Evolutionary conservation across 2,888 invertebrate species (phyloP), one percentile per base, ranked within the genome.

Genomic region (Cosmia trapezina): DNA sequence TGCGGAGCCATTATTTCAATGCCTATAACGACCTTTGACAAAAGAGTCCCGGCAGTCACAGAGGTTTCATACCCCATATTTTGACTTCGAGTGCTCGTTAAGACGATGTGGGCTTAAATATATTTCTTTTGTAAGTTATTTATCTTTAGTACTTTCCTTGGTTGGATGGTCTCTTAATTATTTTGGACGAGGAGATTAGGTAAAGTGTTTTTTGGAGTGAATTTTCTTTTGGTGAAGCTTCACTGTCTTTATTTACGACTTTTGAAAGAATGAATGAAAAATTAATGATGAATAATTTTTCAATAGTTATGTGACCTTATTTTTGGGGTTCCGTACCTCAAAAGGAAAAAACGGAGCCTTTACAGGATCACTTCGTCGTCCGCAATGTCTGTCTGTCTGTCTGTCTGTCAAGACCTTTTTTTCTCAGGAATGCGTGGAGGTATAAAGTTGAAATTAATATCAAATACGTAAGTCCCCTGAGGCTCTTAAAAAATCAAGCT

Each of bases 11-110:
- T 81, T 72, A 68, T 72, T 37, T 57, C 19, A 66, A 76, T 75
- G 57, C 54, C 12, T 54, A 59, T 65, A 76, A 78, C 28, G 73
- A 68, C 67, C 56, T 59, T 1, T 64, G 49, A 80, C 80, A 80
- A 84, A 77, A 53, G 19, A 37, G 45, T 33, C 43, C 41, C n/a
- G 61, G 63, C 72, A 66, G 49, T 72, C 43, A 73, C 43, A 59
- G 51, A 53, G 57, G 37, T 53, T 51, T 59, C 73, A 80, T 71
- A 69, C 69, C 57, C 77, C 37, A 84, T 84, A 84, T 74, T 76
- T 84, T 62, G 45, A 64, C 63, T 74, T 70, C 62, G 65, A 84
- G 73, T 63, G 60, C 68, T 70, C 73, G 73, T 84, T 83, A 84
- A 59, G 76, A 43, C 61, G 72, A 62, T 47, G 54, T 60, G 19